Evolutionary conservation across 2,113 vertebrate genomes (phyloP).

Genomic region (Urocitellus parryii): DNA sequence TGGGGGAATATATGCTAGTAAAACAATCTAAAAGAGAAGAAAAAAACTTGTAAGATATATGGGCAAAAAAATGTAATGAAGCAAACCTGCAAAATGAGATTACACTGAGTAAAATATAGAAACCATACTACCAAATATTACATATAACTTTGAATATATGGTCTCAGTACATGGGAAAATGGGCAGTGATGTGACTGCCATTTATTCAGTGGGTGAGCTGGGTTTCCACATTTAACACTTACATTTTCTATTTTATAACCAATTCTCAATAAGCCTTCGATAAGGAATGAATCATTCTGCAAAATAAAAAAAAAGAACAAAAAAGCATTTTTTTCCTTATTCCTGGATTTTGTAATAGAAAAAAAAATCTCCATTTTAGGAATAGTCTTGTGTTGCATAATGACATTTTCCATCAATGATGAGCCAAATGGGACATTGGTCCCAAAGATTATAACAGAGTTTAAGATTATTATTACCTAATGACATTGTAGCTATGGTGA

Average conservation of each 20-base stretch:
- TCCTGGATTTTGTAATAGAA: slow-evolving; percentile 19
- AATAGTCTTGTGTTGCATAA: neutral
- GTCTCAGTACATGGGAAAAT: neutral
- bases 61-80: neutral
- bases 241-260: slow-evolving; percentile 86
- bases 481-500: neutral
- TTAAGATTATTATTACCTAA: neutral
- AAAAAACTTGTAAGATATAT: slow-evolving; percentile 24
- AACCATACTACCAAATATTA: slow-evolving; percentile 1
- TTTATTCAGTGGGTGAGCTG: neutral
- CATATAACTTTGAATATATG: neutral
- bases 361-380: neutral
- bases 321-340: neutral
- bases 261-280: slow-evolving; percentile 85
- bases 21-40: slow-evolving; percentile 39
- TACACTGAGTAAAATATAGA: neutral
- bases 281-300: slow-evolving; percentile 84
- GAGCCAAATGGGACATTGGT: neutral
- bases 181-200: neutral
- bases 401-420: neutral
- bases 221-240: slow-evolving; percentile 72
- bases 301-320: slow-evolving; percentile 43
- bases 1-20: neutral
- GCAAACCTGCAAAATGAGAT: neutral
- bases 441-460: neutral